Evolutionary conservation across 1,140 invertebrate species (phyloP).

Genomic region (Manduca sexta): DNA sequence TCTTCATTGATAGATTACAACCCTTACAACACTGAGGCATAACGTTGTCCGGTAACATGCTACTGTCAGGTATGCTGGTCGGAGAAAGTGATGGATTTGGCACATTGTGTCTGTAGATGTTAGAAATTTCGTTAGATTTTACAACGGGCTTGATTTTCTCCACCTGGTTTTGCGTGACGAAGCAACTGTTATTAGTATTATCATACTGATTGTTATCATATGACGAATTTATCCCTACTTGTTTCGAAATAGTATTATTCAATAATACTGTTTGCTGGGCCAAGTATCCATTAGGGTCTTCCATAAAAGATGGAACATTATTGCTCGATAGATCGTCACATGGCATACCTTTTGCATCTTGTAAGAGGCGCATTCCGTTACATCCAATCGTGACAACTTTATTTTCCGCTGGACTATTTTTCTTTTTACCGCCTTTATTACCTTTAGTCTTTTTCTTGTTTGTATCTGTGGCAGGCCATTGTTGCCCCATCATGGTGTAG

Average conservation of each 20-base stretch:
- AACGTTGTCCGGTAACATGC: conserved; percentile 61
- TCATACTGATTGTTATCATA: conserved; percentile 52
- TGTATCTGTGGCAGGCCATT: conserved; percentile 72
- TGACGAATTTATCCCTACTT: conserved; percentile 74
- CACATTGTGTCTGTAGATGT: conserved; percentile 50
- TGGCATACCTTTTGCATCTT: conserved; percentile 42
- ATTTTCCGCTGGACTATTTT: conserved; percentile 62
- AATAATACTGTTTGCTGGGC: conserved; percentile 89
- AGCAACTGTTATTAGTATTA: conserved; percentile 12
- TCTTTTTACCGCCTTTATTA: conserved; percentile 74
- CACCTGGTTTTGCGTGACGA: conserved; percentile 10
- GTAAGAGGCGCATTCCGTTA: conserved; percentile 48
- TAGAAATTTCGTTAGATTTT: conserved; percentile 36
- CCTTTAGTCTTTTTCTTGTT: conserved; percentile 78
- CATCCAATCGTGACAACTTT: conserved; percentile 44
- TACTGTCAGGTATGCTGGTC: conserved; percentile 73
- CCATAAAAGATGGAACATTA: conserved; percentile 79
- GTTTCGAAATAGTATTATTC: conserved; percentile 87
- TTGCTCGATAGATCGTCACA: conserved; percentile 45
- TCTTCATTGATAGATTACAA: conserved; percentile 57
- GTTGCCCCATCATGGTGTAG: conserved; percentile 74
- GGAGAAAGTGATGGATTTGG: conserved; percentile 57
- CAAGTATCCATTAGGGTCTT: conserved; percentile 91
- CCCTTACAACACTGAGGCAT: conserved; percentile 52
- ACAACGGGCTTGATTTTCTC: conserved; percentile 26